Conservation (phyloP, 2,888 invertebrate species). For the Drosophila nr. medialis region DNA sequence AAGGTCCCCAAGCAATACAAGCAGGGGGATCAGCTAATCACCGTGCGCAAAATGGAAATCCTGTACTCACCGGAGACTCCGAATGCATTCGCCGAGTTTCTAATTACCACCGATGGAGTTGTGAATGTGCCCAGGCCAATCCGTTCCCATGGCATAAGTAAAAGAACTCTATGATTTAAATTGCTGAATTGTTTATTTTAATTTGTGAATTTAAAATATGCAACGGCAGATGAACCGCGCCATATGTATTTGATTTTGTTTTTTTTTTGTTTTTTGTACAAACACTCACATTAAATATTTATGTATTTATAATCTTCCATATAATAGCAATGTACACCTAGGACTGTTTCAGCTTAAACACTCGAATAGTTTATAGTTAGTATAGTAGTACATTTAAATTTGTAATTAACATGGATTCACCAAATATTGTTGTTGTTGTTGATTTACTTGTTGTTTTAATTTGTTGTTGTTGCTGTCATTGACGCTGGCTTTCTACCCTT, state of each 20-base stretch:
- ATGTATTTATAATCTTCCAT: slow-evolving; percentile 34
- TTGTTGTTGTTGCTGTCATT: slow-evolving; percentile 31
- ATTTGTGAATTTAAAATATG: slow-evolving; percentile 65
- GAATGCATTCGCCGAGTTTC: slow-evolving; percentile 85
- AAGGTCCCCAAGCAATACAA: slow-evolving; percentile 81
- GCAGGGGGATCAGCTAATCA: slow-evolving; percentile 66
- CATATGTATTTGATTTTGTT: slow-evolving; percentile 9
- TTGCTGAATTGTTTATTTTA: slow-evolving; percentile 59
- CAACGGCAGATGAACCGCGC: slow-evolving; percentile 38
- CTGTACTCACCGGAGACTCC: slow-evolving; percentile 87
- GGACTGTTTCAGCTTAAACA: slow-evolving; percentile 46
- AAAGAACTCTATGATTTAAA: slow-evolving; percentile 21
- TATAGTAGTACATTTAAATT: slow-evolving; percentile 68
- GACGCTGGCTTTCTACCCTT: slow-evolving; percentile 30
- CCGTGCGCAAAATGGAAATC: slow-evolving; percentile 85
- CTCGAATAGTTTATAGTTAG: slow-evolving; percentile 47
- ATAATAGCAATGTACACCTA: slow-evolving; percentile 66
- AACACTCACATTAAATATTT: slow-evolving; percentile 65
- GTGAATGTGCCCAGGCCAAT: slow-evolving; percentile 63
- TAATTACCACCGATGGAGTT: slow-evolving; percentile 85
- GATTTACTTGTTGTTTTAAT: slow-evolving; percentile 13
- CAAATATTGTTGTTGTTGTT: slow-evolving; percentile 31
- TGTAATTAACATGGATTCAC: slow-evolving; percentile 63
- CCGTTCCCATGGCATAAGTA: neutral
- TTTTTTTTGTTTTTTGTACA: slow-evolving; percentile 54